Evolutionary conservation across 1,140 invertebrate species (phyloP).

Genomic region (Pantala flavescens): DNA sequence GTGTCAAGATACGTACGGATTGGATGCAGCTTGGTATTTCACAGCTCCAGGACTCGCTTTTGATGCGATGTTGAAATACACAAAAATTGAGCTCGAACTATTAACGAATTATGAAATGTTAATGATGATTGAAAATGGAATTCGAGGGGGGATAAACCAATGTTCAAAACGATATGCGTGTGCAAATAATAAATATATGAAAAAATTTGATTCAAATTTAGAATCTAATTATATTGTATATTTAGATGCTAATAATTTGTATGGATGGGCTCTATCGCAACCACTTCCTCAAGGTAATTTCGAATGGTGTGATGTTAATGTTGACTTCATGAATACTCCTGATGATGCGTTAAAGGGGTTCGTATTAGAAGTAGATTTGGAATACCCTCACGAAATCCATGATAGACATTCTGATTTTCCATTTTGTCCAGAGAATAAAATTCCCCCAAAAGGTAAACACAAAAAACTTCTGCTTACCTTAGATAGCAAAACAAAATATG

Average conservation of each 20-base stretch:
- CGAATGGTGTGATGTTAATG: constrained; percentile 19
- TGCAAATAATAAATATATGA: not conserved
- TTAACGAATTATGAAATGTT: constrained; percentile 24
- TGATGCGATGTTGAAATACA: constrained; percentile 26
- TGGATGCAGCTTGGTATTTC: constrained; percentile 28
- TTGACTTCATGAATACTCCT: not conserved
- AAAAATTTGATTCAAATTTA: constrained; percentile 21
- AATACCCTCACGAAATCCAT: constrained; percentile 35
- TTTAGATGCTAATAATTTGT: constrained; percentile 27
- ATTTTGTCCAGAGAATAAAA: constrained; percentile 34
- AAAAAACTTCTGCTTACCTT: constrained; percentile 20
- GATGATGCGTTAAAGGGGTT: constrained; percentile 31
- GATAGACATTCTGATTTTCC: constrained; percentile 41
- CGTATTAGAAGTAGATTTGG: constrained; percentile 38
- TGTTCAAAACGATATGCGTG: not conserved
- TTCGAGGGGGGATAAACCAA: not conserved
- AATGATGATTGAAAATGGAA: constrained; percentile 18
- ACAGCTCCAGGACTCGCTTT: constrained; percentile 26
- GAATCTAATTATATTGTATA: constrained; percentile 26
- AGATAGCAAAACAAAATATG: not conserved
- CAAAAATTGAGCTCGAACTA: constrained; percentile 23
- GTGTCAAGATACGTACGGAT: constrained; percentile 19
- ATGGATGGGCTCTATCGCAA: constrained; percentile 25
- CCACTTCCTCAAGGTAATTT: constrained; percentile 22
- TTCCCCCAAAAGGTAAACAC: constrained; percentile 26